Evolutionary conservation across 2,888 invertebrate genomes (phyloP), one percentile per base, ranked within the genome.

Genomic region (Lampropteryx suffumata): DNA sequence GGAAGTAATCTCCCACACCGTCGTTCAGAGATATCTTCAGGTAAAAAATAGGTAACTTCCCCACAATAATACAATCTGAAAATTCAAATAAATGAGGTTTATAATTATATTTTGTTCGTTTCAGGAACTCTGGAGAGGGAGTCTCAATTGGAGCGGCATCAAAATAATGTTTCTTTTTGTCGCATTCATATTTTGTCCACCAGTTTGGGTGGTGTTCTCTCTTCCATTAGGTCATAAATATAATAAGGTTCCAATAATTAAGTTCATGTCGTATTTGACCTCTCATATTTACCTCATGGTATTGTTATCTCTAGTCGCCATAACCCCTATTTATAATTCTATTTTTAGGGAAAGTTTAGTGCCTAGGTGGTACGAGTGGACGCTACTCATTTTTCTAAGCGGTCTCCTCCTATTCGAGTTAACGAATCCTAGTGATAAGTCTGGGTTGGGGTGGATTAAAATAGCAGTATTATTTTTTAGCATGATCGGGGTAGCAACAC

Each of bases 231-330:
- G 97, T 32, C 98, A 98, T 91, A 96, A 96, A 85, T 98, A 96
- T 90, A 97, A 98, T 92, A 97, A 98, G 92, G 97, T 99, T 72
- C 99, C 99, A 50, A 99, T 99, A 76, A 98, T 99, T 76, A 99
- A 99, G 90, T 99, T 99, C 90, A 99, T 99, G 96, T 98, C 99
- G 34, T 99, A 99, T 88, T 93, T 99, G 69, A 99, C 99, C 14
- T 99, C 99, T 5, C 99, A 99, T 89, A 95, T 99, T 71, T 99
- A 99, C 88, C 94, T 99, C 65, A 98, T 99, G 95, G 89, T 97
- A 61, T 94, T 99, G 71, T 93, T 99, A 67, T 94, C 97, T 65
- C 92, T 99, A 67, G 97, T 97, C 52, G 97, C 95, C 33, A 97
- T 97, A 60, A 96, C 96, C 55, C 97, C 97, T 42, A 94, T 96